Conservation (phyloP, 2,113 vertebrate genomes). For the Eulemur macaco region DNA sequence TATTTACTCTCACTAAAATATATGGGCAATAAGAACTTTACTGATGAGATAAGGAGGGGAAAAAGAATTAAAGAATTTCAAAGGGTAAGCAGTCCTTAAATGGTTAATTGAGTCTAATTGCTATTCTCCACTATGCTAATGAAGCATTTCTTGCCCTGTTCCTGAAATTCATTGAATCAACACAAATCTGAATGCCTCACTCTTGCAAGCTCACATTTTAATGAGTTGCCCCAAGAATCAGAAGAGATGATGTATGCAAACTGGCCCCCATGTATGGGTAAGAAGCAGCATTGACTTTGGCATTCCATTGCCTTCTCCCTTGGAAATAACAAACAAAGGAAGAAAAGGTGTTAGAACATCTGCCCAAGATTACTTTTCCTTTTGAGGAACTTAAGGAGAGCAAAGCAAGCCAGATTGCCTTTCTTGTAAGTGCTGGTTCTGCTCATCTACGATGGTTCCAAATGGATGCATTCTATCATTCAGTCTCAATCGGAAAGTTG, state of each 20-base stretch:
- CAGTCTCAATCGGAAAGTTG: not conserved
- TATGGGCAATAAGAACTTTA: not conserved
- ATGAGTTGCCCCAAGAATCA: not conserved
- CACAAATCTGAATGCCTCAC: not conserved
- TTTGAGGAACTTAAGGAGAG: not conserved
- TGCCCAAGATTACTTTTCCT: not conserved
- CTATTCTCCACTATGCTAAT: constrained; percentile 37
- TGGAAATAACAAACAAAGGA: not conserved
- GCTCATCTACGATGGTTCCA: not conserved
- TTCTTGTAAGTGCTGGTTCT: not conserved
- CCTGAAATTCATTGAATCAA: not conserved
- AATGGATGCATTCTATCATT: not conserved
- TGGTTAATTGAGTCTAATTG: constrained; percentile 31
- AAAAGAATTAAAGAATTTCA: constrained; percentile 34
- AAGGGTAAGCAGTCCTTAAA: not conserved
- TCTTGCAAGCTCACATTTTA: not conserved
- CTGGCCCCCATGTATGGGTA: rapidly evolving
- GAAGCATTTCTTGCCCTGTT: not conserved
- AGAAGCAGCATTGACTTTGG: not conserved
- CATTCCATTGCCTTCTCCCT: not conserved
- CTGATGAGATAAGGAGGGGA: not conserved
- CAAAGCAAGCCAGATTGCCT: not conserved
- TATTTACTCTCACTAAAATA: not conserved
- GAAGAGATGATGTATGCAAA: not conserved
- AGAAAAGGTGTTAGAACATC: not conserved